Conservation (phyloP, 92 coral and sea anemone species). For the Paragorgia papillata region DNA sequence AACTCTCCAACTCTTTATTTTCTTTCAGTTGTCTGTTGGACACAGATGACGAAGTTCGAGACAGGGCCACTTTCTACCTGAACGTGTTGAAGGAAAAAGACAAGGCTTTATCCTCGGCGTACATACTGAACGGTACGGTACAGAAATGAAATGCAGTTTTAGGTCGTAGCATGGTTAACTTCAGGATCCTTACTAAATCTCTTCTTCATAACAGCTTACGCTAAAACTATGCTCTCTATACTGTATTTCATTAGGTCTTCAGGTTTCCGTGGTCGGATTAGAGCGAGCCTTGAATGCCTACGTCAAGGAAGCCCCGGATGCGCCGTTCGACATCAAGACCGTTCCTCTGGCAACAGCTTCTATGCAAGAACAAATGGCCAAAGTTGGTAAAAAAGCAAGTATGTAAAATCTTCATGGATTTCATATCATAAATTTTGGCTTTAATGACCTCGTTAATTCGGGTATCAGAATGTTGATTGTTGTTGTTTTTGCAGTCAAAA, state of each 20-base stretch:
- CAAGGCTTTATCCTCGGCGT: conserved; percentile 90
- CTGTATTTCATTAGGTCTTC: conserved; percentile 77
- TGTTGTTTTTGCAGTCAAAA: conserved; percentile 43
- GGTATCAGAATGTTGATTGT: too few relatives aligned
- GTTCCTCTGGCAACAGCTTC: conserved; percentile 98
- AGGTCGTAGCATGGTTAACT: not conserved
- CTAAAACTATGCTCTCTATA: too few relatives aligned
- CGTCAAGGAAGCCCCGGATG: conserved; percentile 83
- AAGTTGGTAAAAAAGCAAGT: conserved; percentile 95
- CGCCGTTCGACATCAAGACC: conserved; percentile 95
- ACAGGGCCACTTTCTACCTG: conserved; percentile 93
- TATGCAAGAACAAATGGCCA: conserved; percentile 98
- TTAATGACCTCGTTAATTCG: too few relatives aligned
- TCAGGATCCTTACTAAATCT: too few relatives aligned
- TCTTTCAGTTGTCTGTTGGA: conserved; percentile 79
- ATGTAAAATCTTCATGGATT: not conserved
- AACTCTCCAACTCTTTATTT: too few relatives aligned
- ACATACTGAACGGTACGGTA: conserved; percentile 84
- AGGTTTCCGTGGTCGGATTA: conserved; percentile 93
- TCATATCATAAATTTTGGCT: not conserved
- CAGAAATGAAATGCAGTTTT: not conserved
- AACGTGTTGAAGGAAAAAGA: conserved; percentile 88
- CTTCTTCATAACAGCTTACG: too few relatives aligned
- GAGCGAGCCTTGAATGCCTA: conserved; percentile 97
- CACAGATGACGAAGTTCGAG: conserved; percentile 98